phyloP scores from a whole-genome alignment of 2,888 invertebrate genomes.

The Hemistola chrysoprasaria region DNA sequence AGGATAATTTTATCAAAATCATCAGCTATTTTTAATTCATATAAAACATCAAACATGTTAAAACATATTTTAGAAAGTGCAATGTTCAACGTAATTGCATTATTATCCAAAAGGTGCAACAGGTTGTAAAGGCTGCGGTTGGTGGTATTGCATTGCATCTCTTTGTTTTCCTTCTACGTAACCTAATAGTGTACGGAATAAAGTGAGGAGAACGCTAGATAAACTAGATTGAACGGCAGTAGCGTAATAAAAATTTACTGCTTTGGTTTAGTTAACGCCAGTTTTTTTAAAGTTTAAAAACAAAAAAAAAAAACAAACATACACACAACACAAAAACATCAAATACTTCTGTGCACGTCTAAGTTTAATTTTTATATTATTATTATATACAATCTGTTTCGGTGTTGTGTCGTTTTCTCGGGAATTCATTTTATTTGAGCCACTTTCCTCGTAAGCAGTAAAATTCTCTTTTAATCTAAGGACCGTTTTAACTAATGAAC shows the following conservation, averaged over 20 bases:
- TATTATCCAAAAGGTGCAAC: slow-evolving; percentile 37
- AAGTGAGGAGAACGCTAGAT: slow-evolving; percentile 4
- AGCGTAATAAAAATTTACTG: too few species aligned
- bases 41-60: neutral
- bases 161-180: slow-evolving; percentile 62
- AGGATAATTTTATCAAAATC: too few species aligned
- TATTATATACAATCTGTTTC: too few species aligned
- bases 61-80: neutral
- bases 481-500: slow-evolving; percentile 6
- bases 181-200: slow-evolving; percentile 45
- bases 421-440: too few species aligned
- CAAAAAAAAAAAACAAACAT: too few species aligned
- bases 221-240: neutral
- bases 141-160: slow-evolving; percentile 61
- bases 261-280: too few species aligned
- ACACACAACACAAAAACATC: too few species aligned
- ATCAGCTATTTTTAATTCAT: neutral
- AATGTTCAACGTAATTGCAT: neutral
- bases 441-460: neutral
- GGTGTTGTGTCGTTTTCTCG: too few species aligned
- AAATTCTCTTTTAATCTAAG: slow-evolving; percentile 3
- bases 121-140: slow-evolving; percentile 66
- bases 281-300: too few species aligned
- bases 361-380: too few species aligned
- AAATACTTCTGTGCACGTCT: too few species aligned